Evolutionary conservation across 2,888 invertebrate species (phyloP).

Genomic region (Lapara coniferarum): DNA sequence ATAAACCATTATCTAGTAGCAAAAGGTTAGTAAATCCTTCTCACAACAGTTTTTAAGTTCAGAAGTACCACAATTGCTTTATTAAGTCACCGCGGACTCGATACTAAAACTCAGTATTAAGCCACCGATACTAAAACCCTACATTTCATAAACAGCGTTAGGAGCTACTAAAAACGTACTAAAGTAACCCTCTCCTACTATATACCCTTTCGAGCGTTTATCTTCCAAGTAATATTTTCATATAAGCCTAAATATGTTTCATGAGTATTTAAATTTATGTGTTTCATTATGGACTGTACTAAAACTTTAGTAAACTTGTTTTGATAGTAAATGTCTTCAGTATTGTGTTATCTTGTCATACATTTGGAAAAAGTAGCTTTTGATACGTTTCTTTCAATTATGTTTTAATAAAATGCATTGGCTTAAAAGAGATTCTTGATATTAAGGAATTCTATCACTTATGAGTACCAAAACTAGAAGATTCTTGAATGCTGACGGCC

Average conservation of each 20-base stretch:
- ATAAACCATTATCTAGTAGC: no score
- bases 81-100: background rate
- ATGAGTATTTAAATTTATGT: background rate
- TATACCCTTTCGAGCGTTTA: conserved; percentile 3
- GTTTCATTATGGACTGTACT: background rate
- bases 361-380: no score
- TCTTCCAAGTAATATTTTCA: conserved; percentile 17
- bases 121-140: background rate
- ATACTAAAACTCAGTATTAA: background rate
- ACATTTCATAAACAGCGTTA: background rate
- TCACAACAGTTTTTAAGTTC: no score
- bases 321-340: no score
- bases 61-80: background rate
- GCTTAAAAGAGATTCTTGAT: no score
- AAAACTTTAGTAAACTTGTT: background rate
- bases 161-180: conserved; percentile 5
- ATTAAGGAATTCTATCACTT: no score
- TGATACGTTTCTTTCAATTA: no score
- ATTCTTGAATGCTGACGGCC: no score
- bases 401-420: no score
- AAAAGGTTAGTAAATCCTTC: no score
- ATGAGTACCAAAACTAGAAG: no score
- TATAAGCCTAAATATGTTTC: background rate
- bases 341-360: no score
- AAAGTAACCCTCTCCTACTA: background rate